Evolutionary conservation across 2,888 invertebrate species (phyloP).

Genomic region (Uropetala carovei): DNA sequence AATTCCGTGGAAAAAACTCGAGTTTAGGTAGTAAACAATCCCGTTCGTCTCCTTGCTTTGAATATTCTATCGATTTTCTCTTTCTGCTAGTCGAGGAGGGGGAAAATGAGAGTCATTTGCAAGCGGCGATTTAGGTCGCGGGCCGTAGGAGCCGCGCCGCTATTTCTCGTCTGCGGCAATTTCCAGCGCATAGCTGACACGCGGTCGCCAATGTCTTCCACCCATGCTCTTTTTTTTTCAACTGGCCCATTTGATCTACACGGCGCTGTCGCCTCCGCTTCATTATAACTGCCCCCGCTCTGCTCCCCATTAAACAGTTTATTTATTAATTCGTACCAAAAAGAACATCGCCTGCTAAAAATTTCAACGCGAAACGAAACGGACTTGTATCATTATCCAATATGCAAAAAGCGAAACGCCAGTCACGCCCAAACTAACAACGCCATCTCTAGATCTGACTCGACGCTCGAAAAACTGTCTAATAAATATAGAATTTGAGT

Average conservation of each 20-base stretch:
- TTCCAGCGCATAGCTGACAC: slow-evolving; percentile 44
- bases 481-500: not conserved
- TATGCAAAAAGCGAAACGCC: not conserved
- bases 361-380: not conserved
- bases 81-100: not conserved
- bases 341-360: not conserved
- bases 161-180: not conserved
- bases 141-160: slow-evolving; percentile 3
- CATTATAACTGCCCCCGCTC: not conserved
- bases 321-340: not conserved
- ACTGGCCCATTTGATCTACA: not conserved
- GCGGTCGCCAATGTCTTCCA: slow-evolving; percentile 3
- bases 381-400: not conserved
- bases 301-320: not conserved
- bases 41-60: not conserved
- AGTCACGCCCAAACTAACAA: not conserved
- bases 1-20: not conserved
- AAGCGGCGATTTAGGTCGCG: slow-evolving; percentile 34
- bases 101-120: not conserved
- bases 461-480: not conserved
- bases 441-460: not conserved
- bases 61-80: not conserved
- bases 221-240: not conserved
- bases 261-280: not conserved
- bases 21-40: not conserved